Percentiles rank a stretch among this genome's conserved stretches.
phyloP scores from a whole-genome alignment of 2,888 invertebrate species.

The Spialia ferax region DNA sequence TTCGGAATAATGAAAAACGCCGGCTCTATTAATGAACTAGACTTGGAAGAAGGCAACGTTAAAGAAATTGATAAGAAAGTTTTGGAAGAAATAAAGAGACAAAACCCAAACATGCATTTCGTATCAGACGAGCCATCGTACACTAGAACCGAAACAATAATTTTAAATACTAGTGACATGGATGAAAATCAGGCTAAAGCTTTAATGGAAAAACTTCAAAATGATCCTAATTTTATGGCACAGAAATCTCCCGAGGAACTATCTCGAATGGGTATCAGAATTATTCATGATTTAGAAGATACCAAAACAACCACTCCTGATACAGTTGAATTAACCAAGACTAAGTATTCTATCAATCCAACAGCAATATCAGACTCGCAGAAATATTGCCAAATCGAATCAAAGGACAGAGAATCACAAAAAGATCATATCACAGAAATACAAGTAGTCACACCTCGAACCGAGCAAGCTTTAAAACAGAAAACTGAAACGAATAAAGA shows the following conservation, averaged over 20 bases:
- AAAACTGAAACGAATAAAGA: constrained; percentile 62
- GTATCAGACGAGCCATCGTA: constrained; percentile 78
- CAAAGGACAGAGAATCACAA: constrained; percentile 54
- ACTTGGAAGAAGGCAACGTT: constrained; percentile 77
- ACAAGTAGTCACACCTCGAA: constrained; percentile 88
- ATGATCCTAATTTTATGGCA: constrained; percentile 80
- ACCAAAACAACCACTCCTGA: constrained; percentile 64
- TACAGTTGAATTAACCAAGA: constrained; percentile 73
- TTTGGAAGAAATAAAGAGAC: constrained; percentile 76
- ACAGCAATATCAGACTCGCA: constrained; percentile 72
- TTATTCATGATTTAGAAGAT: constrained; percentile 77
- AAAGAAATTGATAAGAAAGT: constrained; percentile 75
- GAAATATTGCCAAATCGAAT: constrained; percentile 61
- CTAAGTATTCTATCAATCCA: constrained; percentile 77
- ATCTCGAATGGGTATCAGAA: constrained; percentile 73
- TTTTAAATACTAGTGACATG: constrained; percentile 82
- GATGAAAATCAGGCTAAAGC: constrained; percentile 78
- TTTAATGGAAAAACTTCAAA: constrained; percentile 77
- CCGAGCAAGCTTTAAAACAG: constrained; percentile 64
- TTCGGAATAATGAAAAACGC: constrained; percentile 77
- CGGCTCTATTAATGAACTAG: constrained; percentile 68
- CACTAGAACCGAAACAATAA: constrained; percentile 83
- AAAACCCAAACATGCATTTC: constrained; percentile 81
- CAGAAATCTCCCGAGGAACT: constrained; percentile 77
- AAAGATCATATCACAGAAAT: constrained; percentile 91